A percentile compares a stretch with the other conserved stretches of the same genome.
Evolutionary conservation across 2,888 invertebrate species (phyloP).

Genomic region (Protophormia terraenovae): DNA sequence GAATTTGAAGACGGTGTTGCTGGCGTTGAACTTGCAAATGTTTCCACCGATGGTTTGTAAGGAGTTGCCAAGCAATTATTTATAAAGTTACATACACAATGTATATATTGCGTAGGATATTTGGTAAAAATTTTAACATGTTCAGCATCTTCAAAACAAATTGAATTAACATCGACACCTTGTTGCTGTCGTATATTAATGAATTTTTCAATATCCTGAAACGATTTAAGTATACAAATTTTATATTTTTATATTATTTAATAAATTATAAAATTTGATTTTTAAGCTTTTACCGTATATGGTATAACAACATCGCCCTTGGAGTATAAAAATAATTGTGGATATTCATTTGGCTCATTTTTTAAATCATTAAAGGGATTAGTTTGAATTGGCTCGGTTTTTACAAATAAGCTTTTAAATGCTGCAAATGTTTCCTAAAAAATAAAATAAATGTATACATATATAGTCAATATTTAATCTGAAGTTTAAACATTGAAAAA

Average conservation of each 20-base stretch:
- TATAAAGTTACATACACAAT: slow-evolving; percentile 84
- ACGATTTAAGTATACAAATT: background rate
- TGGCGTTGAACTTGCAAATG: slow-evolving; percentile 45
- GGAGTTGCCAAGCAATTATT: slow-evolving; percentile 82
- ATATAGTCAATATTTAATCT: too few relatives aligned
- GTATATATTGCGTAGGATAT: slow-evolving; percentile 85
- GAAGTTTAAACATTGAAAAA: too few relatives aligned
- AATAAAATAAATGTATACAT: background rate
- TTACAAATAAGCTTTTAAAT: slow-evolving; percentile 79
- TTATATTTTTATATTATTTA: background rate
- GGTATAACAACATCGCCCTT: slow-evolving; percentile 86
- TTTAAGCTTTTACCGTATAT: slow-evolving; percentile 81
- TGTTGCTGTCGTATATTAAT: slow-evolving; percentile 83
- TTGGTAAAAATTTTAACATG: slow-evolving; percentile 88
- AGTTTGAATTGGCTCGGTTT: slow-evolving; percentile 81
- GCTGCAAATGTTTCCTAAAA: slow-evolving; percentile 80
- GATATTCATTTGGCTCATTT: slow-evolving; percentile 84
- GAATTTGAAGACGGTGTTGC: slow-evolving; percentile 59
- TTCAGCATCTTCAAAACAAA: slow-evolving; percentile 87
- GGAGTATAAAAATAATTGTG: slow-evolving; percentile 89
- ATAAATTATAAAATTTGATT: background rate
- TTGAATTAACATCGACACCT: slow-evolving; percentile 84
- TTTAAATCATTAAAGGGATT: slow-evolving; percentile 84
- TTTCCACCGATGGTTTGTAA: slow-evolving; percentile 61
- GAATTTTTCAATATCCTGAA: slow-evolving; percentile 86